These are phyloP conservation scores for Bos indicus DNA, from an alignment of 2,113 vertebrate species.

Conservation along the genomic window DNA sequence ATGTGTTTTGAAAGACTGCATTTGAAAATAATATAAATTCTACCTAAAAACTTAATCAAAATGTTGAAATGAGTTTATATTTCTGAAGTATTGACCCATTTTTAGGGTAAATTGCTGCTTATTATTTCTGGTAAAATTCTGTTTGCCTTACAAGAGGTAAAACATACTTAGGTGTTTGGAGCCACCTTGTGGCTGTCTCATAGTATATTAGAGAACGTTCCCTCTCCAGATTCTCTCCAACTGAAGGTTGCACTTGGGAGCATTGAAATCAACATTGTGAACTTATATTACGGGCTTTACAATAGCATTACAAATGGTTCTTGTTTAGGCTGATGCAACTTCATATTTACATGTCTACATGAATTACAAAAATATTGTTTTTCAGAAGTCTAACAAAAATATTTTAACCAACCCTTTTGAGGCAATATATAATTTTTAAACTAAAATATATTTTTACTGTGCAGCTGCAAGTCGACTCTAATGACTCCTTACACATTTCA, in stretches of 20 bases:
- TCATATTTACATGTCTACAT: not conserved
- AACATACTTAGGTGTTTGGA: slow-evolving; percentile 67
- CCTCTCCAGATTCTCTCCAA: not conserved
- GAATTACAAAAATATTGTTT: not conserved
- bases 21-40: slow-evolving; percentile 34
- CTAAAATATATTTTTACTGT: slow-evolving; percentile 59
- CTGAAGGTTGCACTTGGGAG: not conserved
- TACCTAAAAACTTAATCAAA: not conserved
- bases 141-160: not conserved
- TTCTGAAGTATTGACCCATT: slow-evolving; percentile 52
- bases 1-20: not conserved
- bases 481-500: slow-evolving; percentile 40
- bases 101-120: slow-evolving; percentile 14
- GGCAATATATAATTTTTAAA: not conserved
- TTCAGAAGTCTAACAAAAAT: slow-evolving; percentile 35
- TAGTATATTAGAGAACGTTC: not conserved
- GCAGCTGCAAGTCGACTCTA: not conserved
- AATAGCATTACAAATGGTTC: not conserved
- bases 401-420: not conserved
- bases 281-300: not conserved
- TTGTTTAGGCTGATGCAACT: not conserved
- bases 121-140: slow-evolving; percentile 34
- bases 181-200: slow-evolving; percentile 79
- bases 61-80: not conserved
- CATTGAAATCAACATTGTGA: not conserved